Conservation (phyloP, 2,888 invertebrate genomes). For the Aradus depressus region DNA sequence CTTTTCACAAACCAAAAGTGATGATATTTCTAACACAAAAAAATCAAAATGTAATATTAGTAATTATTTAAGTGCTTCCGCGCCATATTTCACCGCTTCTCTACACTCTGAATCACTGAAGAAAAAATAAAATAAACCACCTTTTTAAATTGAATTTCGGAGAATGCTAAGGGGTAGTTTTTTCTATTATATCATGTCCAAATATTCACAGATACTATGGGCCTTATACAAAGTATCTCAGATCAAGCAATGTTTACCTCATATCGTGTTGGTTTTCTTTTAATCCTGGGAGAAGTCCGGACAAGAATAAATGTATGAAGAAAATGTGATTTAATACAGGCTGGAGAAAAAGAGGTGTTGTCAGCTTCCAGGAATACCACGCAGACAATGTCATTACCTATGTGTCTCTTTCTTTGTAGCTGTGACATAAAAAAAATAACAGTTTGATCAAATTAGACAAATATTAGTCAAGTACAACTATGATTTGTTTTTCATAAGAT, state of each 20-base stretch:
- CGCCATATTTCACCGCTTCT: no score
- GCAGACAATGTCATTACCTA: constrained; percentile 90
- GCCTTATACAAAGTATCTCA: neutral
- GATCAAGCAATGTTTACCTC: constrained; percentile 43
- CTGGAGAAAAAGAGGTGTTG: constrained; percentile 82
- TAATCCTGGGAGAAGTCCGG: constrained; percentile 74
- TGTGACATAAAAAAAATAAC: constrained; percentile 32
- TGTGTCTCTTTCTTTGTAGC: constrained; percentile 82
- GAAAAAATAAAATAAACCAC: neutral
- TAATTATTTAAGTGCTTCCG: no score
- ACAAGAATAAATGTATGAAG: constrained; percentile 88
- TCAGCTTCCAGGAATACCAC: constrained; percentile 89
- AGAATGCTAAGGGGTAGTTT: no score
- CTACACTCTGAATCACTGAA: no score
- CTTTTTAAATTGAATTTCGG: no score
- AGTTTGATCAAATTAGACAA: neutral
- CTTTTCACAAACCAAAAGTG: no score
- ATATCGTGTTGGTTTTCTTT: constrained; percentile 74
- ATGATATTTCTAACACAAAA: no score
- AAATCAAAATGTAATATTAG: no score
- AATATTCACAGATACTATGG: neutral
- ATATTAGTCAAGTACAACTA: no score
- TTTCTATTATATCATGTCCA: no score
- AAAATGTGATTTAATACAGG: constrained; percentile 90
- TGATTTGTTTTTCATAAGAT: no score